Evolutionary conservation across 2,888 invertebrate species (phyloP).

Genomic region (Hydraecia micacea): DNA sequence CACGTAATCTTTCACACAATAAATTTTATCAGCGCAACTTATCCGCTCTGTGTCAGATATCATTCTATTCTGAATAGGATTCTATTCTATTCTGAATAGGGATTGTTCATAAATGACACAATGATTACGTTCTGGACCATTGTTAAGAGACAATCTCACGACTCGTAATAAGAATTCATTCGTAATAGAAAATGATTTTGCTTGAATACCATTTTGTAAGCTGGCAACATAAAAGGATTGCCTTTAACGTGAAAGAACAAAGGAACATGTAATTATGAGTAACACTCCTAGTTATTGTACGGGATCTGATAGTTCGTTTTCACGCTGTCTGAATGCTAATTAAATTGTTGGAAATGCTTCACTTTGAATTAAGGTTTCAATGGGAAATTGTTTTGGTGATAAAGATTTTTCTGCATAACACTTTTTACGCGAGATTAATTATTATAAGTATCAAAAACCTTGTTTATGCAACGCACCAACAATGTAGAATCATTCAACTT

Average conservation of each 20-base stretch:
- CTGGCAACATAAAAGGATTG: slow-evolving; percentile 47
- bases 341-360: not conserved
- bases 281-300: slow-evolving; percentile 27
- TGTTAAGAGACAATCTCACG: slow-evolving; percentile 62
- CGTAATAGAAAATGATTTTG: slow-evolving; percentile 61
- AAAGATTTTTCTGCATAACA: not conserved
- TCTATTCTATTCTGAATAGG: slow-evolving; percentile 58
- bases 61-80: slow-evolving; percentile 58
- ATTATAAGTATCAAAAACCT: not conserved
- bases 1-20: not conserved
- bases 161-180: slow-evolving; percentile 67
- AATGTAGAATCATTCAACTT: not conserved
- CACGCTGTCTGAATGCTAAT: slow-evolving; percentile 9
- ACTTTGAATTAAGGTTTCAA: slow-evolving; percentile 3
- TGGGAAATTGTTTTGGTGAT: not conserved
- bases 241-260: slow-evolving; percentile 50
- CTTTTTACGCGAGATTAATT: not conserved
- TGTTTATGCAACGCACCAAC: not conserved
- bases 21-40: not conserved
- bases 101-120: slow-evolving; percentile 72
- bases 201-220: slow-evolving; percentile 57
- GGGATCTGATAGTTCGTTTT: slow-evolving; percentile 36
- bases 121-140: slow-evolving; percentile 70
- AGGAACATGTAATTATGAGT: slow-evolving; percentile 54
- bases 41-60: slow-evolving; percentile 54